Evolutionary conservation across 2,888 invertebrate genomes (phyloP).

Genomic region (Thecophora atra): DNA sequence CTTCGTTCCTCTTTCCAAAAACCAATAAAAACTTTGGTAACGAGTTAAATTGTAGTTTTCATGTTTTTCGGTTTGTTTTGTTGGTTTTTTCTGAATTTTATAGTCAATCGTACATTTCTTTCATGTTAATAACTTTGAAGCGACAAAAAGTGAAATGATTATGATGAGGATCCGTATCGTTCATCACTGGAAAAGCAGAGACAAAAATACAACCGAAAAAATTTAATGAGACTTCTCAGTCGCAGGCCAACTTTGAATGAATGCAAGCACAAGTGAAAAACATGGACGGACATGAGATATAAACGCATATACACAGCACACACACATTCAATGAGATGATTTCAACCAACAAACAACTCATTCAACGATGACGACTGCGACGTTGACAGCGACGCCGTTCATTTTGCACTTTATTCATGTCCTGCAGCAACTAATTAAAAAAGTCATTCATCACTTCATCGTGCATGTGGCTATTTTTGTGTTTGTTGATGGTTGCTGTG

Average conservation of each 20-base stretch:
- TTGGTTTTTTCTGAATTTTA: no score
- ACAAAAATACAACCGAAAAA: no score
- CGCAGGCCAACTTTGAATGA: background rate
- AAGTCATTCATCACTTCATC: constrained; percentile 64
- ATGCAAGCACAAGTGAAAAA: background rate
- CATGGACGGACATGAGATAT: background rate
- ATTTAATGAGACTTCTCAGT: background rate
- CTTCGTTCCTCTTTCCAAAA: no score
- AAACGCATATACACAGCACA: background rate
- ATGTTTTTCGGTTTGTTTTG: no score
- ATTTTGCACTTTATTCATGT: constrained; percentile 65
- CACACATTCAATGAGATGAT: background rate
- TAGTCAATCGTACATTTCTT: no score
- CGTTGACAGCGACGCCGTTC: constrained; percentile 42
- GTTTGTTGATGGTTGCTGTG: no score
- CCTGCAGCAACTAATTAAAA: constrained; percentile 67
- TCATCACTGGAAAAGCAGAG: no score
- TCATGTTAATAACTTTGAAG: no score
- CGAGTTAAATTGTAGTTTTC: no score
- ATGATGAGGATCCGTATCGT: no score
- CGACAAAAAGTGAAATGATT: no score
- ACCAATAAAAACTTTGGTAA: no score
- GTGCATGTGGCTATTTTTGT: constrained; percentile 28
- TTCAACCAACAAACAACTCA: background rate
- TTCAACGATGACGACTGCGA: background rate